Percentiles rank a stretch among this genome's conserved stretches.
Conservation (phyloP, 2,888 invertebrate species). For the Aphrophora alni region DNA sequence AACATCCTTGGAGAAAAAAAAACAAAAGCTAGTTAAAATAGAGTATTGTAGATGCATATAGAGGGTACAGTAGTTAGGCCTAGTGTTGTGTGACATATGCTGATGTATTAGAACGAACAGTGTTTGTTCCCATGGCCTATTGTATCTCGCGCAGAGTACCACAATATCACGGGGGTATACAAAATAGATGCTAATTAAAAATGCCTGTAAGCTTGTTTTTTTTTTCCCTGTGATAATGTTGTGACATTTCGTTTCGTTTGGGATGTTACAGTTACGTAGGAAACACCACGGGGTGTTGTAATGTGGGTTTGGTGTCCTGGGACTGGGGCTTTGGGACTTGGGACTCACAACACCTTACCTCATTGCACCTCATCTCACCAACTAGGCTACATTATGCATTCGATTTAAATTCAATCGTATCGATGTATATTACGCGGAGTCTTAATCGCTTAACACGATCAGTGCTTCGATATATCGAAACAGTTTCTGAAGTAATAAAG, state of each 20-base stretch:
- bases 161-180: background rate
- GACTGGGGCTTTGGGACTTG: background rate
- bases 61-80: slow-evolving; percentile 3
- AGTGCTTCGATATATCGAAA: no score
- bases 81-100: background rate
- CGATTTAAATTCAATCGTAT: background rate
- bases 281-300: background rate
- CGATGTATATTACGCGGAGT: background rate
- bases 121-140: background rate
- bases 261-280: background rate
- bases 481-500: no score
- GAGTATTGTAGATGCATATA: background rate
- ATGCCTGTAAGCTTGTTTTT: background rate
- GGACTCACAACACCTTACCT: background rate
- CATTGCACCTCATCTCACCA: background rate
- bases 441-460: background rate
- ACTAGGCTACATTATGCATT: background rate
- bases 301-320: background rate
- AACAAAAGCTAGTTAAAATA: background rate
- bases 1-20: background rate
- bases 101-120: background rate
- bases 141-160: no score
- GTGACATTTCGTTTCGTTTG: slow-evolving; percentile 9
- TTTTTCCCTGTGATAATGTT: background rate
- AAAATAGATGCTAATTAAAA: slow-evolving; percentile 6